A percentile compares a stretch with the other conserved stretches of the same genome.
Conservation (phyloP, 2,797 vertebrate species). For the Sphenopsis melanotis region DNA sequence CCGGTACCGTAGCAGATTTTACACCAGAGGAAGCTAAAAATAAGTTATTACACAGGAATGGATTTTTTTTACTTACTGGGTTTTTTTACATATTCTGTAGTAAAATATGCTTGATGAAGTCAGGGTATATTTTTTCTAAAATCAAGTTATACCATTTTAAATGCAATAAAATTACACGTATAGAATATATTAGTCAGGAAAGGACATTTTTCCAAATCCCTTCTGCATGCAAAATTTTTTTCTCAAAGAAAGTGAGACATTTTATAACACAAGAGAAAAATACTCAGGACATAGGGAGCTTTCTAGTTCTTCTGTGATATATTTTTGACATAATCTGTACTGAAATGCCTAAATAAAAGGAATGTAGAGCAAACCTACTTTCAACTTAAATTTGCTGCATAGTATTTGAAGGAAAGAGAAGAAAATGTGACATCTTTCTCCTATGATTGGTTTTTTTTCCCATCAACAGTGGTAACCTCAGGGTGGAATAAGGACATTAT, state of each 20-base stretch:
- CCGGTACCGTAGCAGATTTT: neutral
- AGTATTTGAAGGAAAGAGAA: neutral
- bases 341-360: neutral
- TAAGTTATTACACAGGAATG: neutral
- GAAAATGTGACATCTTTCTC: neutral
- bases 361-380: neutral
- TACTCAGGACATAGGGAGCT: neutral
- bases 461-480: neutral
- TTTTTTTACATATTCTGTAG: neutral
- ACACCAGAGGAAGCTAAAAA: neutral
- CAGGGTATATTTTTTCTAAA: neutral
- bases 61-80: fast-evolving
- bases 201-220: neutral
- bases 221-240: neutral
- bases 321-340: neutral
- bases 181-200: neutral
- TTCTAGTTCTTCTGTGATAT: neutral
- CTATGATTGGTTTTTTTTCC: neutral
- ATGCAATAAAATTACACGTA: neutral
- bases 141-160: neutral
- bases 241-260: neutral
- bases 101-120: neutral
- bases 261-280: neutral
- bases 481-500: neutral
- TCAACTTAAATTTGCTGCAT: neutral